Evolutionary conservation across 2,113 vertebrate genomes (phyloP).

Genomic region (Hystrix brachyura): DNA sequence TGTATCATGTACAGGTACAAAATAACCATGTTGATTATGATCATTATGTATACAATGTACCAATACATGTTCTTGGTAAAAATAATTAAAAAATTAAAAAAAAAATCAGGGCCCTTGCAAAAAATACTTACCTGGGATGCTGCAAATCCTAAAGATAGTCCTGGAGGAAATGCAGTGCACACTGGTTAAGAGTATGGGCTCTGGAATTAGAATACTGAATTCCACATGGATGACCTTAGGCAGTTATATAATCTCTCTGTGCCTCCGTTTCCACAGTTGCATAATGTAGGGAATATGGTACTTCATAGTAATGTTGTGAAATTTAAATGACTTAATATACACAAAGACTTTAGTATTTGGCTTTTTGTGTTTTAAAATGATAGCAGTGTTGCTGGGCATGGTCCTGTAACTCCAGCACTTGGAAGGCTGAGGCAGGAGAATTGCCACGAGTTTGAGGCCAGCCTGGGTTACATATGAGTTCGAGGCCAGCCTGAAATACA

Average conservation of each 20-base stretch:
- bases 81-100: no score
- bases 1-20: no score
- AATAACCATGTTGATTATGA: no score
- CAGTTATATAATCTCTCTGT: not conserved
- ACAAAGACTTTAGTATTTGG: not conserved
- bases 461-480: no score
- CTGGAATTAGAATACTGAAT: constrained; percentile 22
- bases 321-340: not conserved
- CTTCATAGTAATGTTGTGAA: not conserved
- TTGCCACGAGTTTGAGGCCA: no score
- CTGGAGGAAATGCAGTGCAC: not conserved
- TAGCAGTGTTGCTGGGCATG: not conserved
- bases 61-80: no score
- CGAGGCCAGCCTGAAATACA: no score
- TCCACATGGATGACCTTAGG: not conserved
- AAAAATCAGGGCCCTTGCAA: not conserved
- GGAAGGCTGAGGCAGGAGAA: no score
- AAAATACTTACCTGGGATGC: not conserved
- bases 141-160: not conserved
- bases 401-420: not conserved
- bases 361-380: constrained; percentile 25
- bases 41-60: no score
- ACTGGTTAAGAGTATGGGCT: not conserved
- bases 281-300: not conserved
- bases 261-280: constrained; percentile 11